These are phyloP conservation scores for Pheucticus melanocephalus DNA, from an alignment of 2,113 vertebrate species.

Conservation along the genomic window DNA sequence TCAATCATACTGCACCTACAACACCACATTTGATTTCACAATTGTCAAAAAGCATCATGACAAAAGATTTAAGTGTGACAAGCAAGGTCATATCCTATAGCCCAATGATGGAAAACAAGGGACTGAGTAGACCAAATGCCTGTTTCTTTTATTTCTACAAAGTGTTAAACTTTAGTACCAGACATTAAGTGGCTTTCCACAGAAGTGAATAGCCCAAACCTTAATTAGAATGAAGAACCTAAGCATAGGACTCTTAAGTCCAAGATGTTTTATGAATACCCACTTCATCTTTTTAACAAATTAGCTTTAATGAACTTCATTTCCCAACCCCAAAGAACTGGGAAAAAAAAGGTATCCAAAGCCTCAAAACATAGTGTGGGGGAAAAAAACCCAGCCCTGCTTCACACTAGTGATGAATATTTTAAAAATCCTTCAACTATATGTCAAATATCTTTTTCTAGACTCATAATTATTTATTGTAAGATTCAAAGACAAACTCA, in stretches of 20 bases:
- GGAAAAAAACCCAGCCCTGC: not conserved
- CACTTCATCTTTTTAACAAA: not conserved
- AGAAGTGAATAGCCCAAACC: not conserved
- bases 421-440: not conserved
- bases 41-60: not conserved
- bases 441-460: not conserved
- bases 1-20: not conserved
- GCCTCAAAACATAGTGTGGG: not conserved
- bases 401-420: not conserved
- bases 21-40: not conserved
- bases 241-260: not conserved
- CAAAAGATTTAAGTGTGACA: not conserved
- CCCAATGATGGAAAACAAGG: not conserved
- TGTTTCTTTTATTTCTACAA: not conserved
- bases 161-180: not conserved
- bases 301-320: not conserved
- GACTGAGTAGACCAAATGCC: not conserved
- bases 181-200: not conserved
- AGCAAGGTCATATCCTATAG: not conserved
- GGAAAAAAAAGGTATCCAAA: not conserved
- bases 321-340: not conserved
- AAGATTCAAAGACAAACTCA: not conserved
- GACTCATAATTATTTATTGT: not conserved
- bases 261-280: not conserved
- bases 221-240: not conserved